Conservation (phyloP, 2,888 invertebrate genomes). For the Leucania comma region DNA sequence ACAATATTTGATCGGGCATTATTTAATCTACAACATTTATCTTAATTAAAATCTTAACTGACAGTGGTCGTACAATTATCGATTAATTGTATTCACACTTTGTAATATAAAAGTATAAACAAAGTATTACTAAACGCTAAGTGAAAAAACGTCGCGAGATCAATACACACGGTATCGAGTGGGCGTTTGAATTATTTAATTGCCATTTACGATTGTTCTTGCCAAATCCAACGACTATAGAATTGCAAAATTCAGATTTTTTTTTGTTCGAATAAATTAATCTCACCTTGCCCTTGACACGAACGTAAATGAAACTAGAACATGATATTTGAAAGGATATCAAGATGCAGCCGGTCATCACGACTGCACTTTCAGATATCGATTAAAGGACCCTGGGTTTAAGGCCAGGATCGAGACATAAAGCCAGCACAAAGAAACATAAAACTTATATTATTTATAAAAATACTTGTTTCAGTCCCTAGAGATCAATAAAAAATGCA, state of each 20-base stretch:
- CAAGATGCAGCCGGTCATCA: constrained; percentile 47
- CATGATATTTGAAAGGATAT: constrained; percentile 60
- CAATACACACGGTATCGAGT: constrained; percentile 14
- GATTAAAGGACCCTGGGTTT: constrained; percentile 49
- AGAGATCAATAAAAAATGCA: constrained; percentile 38
- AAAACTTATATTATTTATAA: not conserved
- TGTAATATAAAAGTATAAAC: not conserved
- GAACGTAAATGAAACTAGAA: constrained; percentile 58
- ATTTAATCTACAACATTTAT: constrained; percentile 10
- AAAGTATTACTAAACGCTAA: constrained; percentile 14
- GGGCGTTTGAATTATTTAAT: constrained; percentile 55
- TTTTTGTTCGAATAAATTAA: constrained; percentile 54
- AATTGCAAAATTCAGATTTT: constrained; percentile 49
- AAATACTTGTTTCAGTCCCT: not conserved
- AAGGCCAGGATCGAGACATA: constrained; percentile 41
- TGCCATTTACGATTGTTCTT: constrained; percentile 53
- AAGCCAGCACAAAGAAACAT: constrained; percentile 1
- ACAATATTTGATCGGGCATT: constrained; percentile 13
- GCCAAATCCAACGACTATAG: constrained; percentile 35
- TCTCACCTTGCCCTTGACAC: constrained; percentile 62
- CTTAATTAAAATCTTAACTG: constrained; percentile 8
- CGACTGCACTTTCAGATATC: constrained; percentile 50
- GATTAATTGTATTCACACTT: not conserved
- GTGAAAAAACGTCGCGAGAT: constrained; percentile 10
- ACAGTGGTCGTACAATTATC: constrained; percentile 5